Evolutionary conservation across 2,888 invertebrate species (phyloP), one percentile per base, ranked within the genome.

Genomic region (Patella caerulea): DNA sequence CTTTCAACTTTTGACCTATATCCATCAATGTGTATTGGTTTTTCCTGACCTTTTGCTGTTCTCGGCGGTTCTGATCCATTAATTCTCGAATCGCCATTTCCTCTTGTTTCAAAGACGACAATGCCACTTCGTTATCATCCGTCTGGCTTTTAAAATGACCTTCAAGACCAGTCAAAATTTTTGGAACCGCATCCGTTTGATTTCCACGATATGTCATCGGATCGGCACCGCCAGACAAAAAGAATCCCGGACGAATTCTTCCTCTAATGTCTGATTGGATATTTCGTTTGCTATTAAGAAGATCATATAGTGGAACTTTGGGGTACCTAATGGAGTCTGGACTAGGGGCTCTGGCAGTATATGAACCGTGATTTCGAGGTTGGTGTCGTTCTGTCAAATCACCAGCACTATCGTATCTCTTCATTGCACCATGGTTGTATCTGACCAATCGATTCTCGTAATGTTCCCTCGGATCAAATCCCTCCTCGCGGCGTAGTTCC

Each of bases 41-140:
- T 19, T 81, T 78, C 55, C 82, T 77, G 15, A 84, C 74, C 52
- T 83, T 78, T 56, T 79, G 77, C 72, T 84, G 83, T 69, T 84
- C 82, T 5, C 80, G 54, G 19, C 78, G 78, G 77, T 84, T 84
- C 78, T 83, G 83, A 59, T 81, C 81, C 71, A 83, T 75, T 5
- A 83, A 80, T 54, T 83, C 82, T 52, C 78, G 77, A 53, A 84
- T 84, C 34, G 83, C 82, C 53, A 81, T 73, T 78, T 82, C 84
- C 54, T 84, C 84, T 74, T 83, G 82, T 11, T 79, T 81, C 52
- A 84, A 76, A 17, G 80, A 75, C 56, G 78, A 75, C 73, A 84
- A 19, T 12, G 82, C 81, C 52, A 82, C 81, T 54, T 83, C 81
- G 75, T 79, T 79, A 11, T 71, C 72, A 55, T 71, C 71, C n/a